phyloP scores from a whole-genome alignment of 1,140 invertebrate genomes.

The Camponotus pennsylvanicus region DNA sequence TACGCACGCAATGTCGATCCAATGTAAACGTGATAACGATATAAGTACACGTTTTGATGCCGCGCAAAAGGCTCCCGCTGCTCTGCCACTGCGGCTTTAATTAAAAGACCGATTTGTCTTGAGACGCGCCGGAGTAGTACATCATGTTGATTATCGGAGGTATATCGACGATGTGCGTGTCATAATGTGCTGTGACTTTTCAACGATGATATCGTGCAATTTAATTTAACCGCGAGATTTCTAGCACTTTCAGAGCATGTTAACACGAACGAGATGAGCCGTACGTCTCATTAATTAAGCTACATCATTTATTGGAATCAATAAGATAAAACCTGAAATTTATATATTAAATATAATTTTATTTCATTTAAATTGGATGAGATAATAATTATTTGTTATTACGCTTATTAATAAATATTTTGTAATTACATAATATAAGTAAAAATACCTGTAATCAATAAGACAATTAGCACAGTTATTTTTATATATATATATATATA shows the following conservation, averaged over 20 bases:
- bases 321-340: background rate
- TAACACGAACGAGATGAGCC: background rate
- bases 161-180: background rate
- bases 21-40: conserved; percentile 73
- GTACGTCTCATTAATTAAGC: background rate
- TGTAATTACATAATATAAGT: background rate
- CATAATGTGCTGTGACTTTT: background rate
- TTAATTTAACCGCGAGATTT: conserved; percentile 44
- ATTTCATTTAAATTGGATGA: background rate
- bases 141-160: conserved; percentile 46
- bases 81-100: conserved; percentile 62
- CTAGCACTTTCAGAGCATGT: background rate
- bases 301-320: conserved; percentile 31
- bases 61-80: conserved; percentile 41
- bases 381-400: conserved; percentile 2
- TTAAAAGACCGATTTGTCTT: conserved; percentile 75
- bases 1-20: conserved; percentile 54
- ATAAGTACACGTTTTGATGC: conserved; percentile 62
- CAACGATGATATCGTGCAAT: conserved; percentile 14
- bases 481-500: background rate
- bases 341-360: too few relatives aligned
- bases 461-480: background rate
- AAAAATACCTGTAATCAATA: conserved; percentile 2
- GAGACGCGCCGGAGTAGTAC: conserved; percentile 29
- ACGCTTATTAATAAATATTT: background rate